phyloP scores from a whole-genome alignment of 2,888 invertebrate species.

The Dromius quadrimaculatus region DNA sequence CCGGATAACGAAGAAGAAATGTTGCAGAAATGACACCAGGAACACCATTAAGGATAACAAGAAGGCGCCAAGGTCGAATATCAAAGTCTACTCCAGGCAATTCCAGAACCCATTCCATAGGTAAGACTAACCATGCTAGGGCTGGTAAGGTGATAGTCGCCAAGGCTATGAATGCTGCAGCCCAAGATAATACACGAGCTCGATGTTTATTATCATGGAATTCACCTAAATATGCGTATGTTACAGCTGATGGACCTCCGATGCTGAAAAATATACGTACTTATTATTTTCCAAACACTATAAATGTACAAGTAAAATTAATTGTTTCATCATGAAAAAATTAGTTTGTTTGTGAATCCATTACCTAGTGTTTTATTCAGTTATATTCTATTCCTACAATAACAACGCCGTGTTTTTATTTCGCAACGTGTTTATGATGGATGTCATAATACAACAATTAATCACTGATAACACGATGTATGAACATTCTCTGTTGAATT shows the following conservation, averaged over 20 bases:
- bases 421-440: no score
- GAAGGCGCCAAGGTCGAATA: slow-evolving; percentile 64
- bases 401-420: no score
- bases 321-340: no score
- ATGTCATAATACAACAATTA: no score
- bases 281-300: not conserved
- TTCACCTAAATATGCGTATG: slow-evolving; percentile 70
- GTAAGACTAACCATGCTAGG: slow-evolving; percentile 64
- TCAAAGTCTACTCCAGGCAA: slow-evolving; percentile 66
- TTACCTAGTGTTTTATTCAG: no score
- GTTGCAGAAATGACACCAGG: slow-evolving; percentile 62
- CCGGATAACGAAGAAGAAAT: slow-evolving; percentile 61
- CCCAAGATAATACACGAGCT: slow-evolving; percentile 66
- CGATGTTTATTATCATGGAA: slow-evolving; percentile 67
- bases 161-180: slow-evolving; percentile 64
- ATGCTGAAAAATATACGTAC: slow-evolving; percentile 58
- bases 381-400: no score
- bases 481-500: no score
- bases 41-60: slow-evolving; percentile 62
- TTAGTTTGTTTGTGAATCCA: no score
- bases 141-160: slow-evolving; percentile 64
- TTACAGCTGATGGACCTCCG: slow-evolving; percentile 68
- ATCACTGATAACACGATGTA: no score
- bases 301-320: no score
- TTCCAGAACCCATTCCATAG: slow-evolving; percentile 64